Evolutionary conservation across 2,888 invertebrate genomes (phyloP), one percentile per base, ranked within the genome.

Genomic region (Omphaloscelis lunosa): DNA sequence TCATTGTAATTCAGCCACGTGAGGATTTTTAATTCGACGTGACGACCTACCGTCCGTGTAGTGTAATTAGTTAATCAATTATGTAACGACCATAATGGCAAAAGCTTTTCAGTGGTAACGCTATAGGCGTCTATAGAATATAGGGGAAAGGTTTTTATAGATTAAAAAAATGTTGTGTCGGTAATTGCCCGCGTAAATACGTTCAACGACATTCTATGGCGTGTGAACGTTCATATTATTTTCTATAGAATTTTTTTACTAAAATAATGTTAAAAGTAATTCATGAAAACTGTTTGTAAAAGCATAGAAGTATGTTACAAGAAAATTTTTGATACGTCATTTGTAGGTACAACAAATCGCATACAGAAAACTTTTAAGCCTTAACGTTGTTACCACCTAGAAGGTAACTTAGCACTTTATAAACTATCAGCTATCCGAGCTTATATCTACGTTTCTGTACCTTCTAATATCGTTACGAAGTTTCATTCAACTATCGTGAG

Each of bases 31-130:
- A 84, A 82, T 86, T 81, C 75, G 80, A 82, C 78, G 80, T 82
- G 82, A 85, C 89, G 71, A 61, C 84, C 86, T 85, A 85, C 88
- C 88, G 80, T 84, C 86, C 86, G 81, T 89, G 89, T 90, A 90
- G 91, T 91, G 92, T 91, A 92, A 93, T 93, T 93, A 93, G 91
- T 90, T 91, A 90, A 92, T 92, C 91, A 93, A 92, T 93, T 91
- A 92, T 92, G 91, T 92, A 93, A 93, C 90, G 82, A 79, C 84
- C 84, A 80, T 87, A 89, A 87, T 90, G 80, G 83, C 75, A 80
- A 85, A 81, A 83, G 83, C 84, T 85, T 80, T 86, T 86, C 79
- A 82, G 75, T 78, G 82, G 83, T 80, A 79, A 86, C 80, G 71
- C 78, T 83, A 79, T 83, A 81, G 68, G 77, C 53, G 48, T 74